phyloP scores from a whole-genome alignment of 2,113 vertebrate genomes.

The Thinocorus orbignyianus region DNA sequence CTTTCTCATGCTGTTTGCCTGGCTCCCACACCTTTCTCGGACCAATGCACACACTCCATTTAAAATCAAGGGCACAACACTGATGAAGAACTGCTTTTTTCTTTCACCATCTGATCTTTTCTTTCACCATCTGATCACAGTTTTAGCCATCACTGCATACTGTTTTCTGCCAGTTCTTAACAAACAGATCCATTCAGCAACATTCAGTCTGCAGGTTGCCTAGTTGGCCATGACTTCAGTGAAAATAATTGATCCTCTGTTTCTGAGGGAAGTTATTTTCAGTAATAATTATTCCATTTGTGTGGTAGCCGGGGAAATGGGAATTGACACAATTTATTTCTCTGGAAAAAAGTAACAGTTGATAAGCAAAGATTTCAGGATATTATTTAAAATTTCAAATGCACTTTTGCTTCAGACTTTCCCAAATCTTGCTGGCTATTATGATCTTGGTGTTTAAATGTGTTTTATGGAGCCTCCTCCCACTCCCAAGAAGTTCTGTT shows the following conservation, averaged over 20 bases:
- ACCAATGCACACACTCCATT: background rate
- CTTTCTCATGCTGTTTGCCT: background rate
- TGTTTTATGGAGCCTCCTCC: constrained; percentile 33
- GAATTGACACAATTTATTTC: background rate
- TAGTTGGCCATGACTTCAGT: background rate
- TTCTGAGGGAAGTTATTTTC: constrained; percentile 8
- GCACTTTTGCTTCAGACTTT: background rate
- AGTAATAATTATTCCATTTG: background rate
- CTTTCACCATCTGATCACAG: background rate
- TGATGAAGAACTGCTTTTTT: background rate
- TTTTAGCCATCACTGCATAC: background rate
- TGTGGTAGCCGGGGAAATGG: background rate
- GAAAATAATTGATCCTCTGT: background rate
- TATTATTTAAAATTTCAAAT: background rate
- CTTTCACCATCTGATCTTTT: background rate
- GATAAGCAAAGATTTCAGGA: background rate
- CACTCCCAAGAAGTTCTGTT: constrained; percentile 49
- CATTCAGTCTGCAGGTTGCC: background rate
- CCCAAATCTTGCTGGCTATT: constrained; percentile 13
- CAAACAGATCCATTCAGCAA: background rate
- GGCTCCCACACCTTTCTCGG: background rate
- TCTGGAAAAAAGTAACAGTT: background rate
- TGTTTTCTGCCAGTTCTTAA: background rate
- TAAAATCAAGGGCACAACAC: background rate
- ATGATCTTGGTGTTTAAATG: constrained; percentile 22